Base-by-base conservation (phyloP, 2,888 invertebrate genomes). In the Falcaria lacertinaria region DNA sequence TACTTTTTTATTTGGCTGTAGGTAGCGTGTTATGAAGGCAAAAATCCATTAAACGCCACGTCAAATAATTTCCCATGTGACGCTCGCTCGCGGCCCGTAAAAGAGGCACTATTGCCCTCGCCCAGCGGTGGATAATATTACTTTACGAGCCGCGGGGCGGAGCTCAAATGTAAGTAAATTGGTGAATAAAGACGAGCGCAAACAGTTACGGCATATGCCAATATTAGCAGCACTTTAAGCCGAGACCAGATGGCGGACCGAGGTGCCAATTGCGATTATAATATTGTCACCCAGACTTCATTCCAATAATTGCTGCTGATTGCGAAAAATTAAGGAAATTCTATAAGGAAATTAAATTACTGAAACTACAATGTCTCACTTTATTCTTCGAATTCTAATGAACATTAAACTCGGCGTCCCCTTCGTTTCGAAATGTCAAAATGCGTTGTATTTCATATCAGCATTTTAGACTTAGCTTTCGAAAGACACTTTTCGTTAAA, bases 1-100 rank as follows among this genome's bases (percentile, higher is more conserved):
- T 67, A 63, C 60, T 66, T 81, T 84, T 84, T 85, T 85, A 85
- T 86, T 88, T 74, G 78, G 72, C 72, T 69, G 80, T 76, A 80
- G 80, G 80, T 86, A 79, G 84, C 85, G 80, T 86, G 87, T 87
- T 87, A 87, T 87, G 88, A 86, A 83, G 86, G 87, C 87, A 84
- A 85, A 86, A 88, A 88, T 88, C 88, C 88, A 89, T 89, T 89
- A 89, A 89, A 87, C 82, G 85, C 71, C 80, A 86, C 86, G 88
- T 89, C 88, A 88, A 89, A 89, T 89, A 89, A 89, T 88, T 89
- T 89, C 88, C 88, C 88, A 86, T 85, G 88, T 86, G 88, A 86
- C 87, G 80, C 74, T 71, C 80, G 82, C 86, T 81, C 84, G 85
- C 83, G 85, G 86, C 85, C 85, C 86, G 86, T 86, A 87, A 88